Evolutionary conservation across 2,888 invertebrate species (phyloP), one percentile per base, ranked within the genome.

Genomic region (Melipona bicolor): DNA sequence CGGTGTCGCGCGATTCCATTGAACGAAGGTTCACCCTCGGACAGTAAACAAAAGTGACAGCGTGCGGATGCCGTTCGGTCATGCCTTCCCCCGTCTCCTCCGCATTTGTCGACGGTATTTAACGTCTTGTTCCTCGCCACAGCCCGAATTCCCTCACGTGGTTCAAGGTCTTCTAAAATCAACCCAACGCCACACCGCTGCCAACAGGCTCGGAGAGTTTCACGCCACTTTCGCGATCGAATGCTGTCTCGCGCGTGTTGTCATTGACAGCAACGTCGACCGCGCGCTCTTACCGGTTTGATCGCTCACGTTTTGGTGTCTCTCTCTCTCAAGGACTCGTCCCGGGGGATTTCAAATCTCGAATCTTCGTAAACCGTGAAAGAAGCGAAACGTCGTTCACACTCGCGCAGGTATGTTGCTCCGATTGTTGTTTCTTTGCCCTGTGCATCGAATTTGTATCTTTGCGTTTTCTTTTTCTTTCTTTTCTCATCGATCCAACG

Each of bases 21-120:
- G 56, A 43, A 49, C 56, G 62, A 9, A 62, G 61, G 56, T 32
- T 76, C 69, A 52, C 61, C 50, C 27, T 36, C 79, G 79, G 81
- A 88, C 84, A 68, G 90, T 92, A 92, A 93, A 91, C 90, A 92
- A 91, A 90, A 90, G 90, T 93, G 92, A 93, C 93, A 93, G 92
- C 90, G 88, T 82, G 87, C 74, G 84, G 83, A 75, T 61, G 68
- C 72, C 71, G 65, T 69, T 77, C 87, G 76, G 80, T 88, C 88
- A 85, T 85, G 88, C 78, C 79, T 68, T 76, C 75, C 61, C 78
- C 75, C 61, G 70, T 81, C 68, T 81, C 74, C 54, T 52, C 36
- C 32, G 68, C 27, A 69, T 19, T 62, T 67, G 77, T 77, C 87
- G 64, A 81, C 81, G 59, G 70, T 76, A 81, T 71, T 81, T 81